Base-by-base conservation (phyloP, 1,140 invertebrate species). In the Dendrolimus punctatus region DNA sequence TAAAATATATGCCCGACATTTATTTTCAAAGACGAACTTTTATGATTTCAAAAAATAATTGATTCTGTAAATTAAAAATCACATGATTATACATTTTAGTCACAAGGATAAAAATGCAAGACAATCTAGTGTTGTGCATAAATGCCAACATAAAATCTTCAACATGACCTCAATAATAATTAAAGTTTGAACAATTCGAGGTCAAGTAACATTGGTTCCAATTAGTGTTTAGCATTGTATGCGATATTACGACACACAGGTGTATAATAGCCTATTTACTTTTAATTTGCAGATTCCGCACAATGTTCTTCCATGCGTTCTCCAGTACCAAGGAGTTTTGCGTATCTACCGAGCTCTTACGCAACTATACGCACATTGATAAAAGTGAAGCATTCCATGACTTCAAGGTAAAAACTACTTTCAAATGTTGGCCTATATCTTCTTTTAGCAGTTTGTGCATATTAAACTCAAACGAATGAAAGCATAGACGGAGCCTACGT, bases 221-320 rank as follows among this genome's bases (percentile, higher is more conserved):
- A 36, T 40, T 44, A 56, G 2, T 7, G 37, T 58, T 47, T 49
- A 51, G 47, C 43, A 56, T 57, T 57, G 51, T 53, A 6, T 51
- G 41, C 8, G 51, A 53, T 46, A 39, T 46, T 43, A 41, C 46
- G 37, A 48, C 38, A 52, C 23, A 23, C 3, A 23, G 23, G 23
- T 23, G 23, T 3, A 23, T 23, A 23, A 23, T 23, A 23, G 23
- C 23, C 23, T 41, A 48, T 45, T 46, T 46, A 55, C 46, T 58
- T 54, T 62, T 58, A 49, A 48, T 41, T 73, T 71, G n/a, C 56
- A 92, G 92, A 40, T 90, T 81, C 52, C 90, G 90, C 51, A 91
- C 90, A n/a, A 85, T 93, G 42, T 94, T 93, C 68, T 95, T 94
- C 90, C 93, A 95, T 75, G 88, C 93, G 0, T 85, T 94, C 80